Conservation (phyloP, 2,113 vertebrate species). For the zebrafish (Danio rerio) region GRCz12tu NC_133184.1:32303001-32303500, state of each 20-base stretch:
- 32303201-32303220: neutral
- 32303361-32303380: conserved; percentile 6
- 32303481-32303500: too few species aligned
- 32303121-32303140: too few species aligned
- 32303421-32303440: too few species aligned
- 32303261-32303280: conserved; percentile 26
- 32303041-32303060: too few species aligned
- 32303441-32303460: too few species aligned
- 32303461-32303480: neutral
- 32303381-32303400: neutral
- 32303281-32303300: conserved; percentile 47
- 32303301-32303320: conserved; percentile 54
- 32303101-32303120: too few species aligned
- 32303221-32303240: conserved; percentile 24
- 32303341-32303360: conserved; percentile 25
- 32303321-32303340: conserved; percentile 16
- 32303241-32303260: conserved; percentile 55
- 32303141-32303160: too few species aligned
- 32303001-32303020: too few species aligned
- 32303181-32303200: neutral
- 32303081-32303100: too few species aligned
- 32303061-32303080: too few species aligned
- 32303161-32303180: neutral
- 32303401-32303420: too few species aligned
- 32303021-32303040: too few species aligned